phyloP scores from a whole-genome alignment of 2,113 vertebrate genomes.

The Neotoma lepida region DNA sequence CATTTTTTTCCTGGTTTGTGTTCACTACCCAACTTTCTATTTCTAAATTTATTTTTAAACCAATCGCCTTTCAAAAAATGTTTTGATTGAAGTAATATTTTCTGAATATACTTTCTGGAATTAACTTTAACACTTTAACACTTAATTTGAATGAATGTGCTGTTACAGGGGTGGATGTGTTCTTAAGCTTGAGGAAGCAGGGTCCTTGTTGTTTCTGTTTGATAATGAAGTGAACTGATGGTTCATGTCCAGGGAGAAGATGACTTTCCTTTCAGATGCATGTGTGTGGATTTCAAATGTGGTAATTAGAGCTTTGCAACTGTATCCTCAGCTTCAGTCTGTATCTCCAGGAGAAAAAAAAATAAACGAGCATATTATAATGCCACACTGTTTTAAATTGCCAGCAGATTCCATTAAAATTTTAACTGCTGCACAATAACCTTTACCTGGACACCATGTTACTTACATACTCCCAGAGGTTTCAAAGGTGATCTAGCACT shows the following conservation, averaged over 20 bases:
- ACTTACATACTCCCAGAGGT: slow-evolving; percentile 63
- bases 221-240: background rate
- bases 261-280: slow-evolving; percentile 63
- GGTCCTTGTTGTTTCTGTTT: slow-evolving; percentile 33
- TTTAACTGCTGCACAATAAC: slow-evolving; percentile 55
- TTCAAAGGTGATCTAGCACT: slow-evolving; percentile 70
- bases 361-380: slow-evolving; percentile 14
- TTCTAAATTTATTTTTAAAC: slow-evolving; percentile 59
- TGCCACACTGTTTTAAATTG: slow-evolving; percentile 70
- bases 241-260: slow-evolving; percentile 31
- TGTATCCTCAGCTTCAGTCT: slow-evolving; percentile 60
- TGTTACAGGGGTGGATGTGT: slow-evolving; percentile 23
- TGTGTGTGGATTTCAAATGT: slow-evolving; percentile 69
- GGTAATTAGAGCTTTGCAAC: slow-evolving; percentile 65
- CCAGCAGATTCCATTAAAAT: slow-evolving; percentile 45
- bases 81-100: slow-evolving; percentile 75
- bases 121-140: slow-evolving; percentile 78
- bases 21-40: slow-evolving; percentile 35
- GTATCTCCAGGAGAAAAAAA: slow-evolving; percentile 1
- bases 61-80: slow-evolving; percentile 26
- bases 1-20: background rate
- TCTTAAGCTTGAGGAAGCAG: background rate
- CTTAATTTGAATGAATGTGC: slow-evolving; percentile 74
- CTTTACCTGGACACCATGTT: slow-evolving; percentile 56
- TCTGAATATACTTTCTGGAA: slow-evolving; percentile 67